Percentiles rank a stretch among this genome's conserved stretches.
Conservation (phyloP, 1,140 invertebrate genomes). For the Orussus abietinus region DNA sequence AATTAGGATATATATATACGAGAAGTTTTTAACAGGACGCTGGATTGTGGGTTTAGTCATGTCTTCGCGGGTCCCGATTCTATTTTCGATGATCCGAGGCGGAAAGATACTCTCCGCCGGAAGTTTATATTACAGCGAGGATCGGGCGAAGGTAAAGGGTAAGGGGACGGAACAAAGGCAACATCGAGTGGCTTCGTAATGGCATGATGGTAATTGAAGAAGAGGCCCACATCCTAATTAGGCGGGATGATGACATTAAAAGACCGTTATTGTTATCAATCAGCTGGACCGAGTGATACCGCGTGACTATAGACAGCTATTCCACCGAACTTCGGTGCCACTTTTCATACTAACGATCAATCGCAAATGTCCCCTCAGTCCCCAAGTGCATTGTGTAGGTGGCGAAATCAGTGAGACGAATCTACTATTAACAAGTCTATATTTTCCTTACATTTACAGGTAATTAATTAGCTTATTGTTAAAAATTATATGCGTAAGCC, state of each 20-base stretch:
- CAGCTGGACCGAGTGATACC: conserved; percentile 37
- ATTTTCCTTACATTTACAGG: neutral
- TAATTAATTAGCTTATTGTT: conserved; percentile 10
- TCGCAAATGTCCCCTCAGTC: neutral
- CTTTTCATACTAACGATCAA: neutral
- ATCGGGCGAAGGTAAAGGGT: neutral
- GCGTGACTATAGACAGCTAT: conserved; percentile 17
- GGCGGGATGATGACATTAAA: conserved; percentile 34
- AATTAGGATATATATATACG: too few species aligned
- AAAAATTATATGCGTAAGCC: too few species aligned
- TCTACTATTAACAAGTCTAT: neutral
- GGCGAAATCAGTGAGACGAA: too few species aligned
- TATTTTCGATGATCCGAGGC: neutral
- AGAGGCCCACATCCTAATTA: conserved; percentile 38
- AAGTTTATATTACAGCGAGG: neutral
- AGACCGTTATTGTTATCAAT: conserved; percentile 43
- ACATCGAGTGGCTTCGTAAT: conserved; percentile 29
- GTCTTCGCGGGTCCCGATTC: too few species aligned
- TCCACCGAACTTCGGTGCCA: neutral
- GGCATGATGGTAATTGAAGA: conserved; percentile 31
- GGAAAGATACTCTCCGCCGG: neutral
- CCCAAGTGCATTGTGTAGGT: too few species aligned
- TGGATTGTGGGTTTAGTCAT: too few species aligned
- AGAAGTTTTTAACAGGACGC: too few species aligned
- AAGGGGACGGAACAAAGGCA: conserved; percentile 25